Conservation (phyloP, 2,113 vertebrate genomes). For the Corvus moneduloides region DNA sequence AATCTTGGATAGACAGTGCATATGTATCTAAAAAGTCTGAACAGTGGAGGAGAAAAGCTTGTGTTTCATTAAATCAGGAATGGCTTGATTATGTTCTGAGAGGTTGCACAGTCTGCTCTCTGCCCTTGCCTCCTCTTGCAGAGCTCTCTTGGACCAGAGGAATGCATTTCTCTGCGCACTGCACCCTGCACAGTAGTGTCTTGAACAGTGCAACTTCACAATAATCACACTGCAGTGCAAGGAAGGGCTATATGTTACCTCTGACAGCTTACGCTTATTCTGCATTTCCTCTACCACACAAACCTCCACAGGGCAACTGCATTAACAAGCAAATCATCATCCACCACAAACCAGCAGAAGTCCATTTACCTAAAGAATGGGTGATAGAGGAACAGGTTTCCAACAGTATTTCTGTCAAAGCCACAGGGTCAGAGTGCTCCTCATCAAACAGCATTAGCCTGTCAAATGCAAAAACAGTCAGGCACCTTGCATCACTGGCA, state of each 20-base stretch:
- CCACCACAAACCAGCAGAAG: not conserved
- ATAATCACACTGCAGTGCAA: not conserved
- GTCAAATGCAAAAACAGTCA: constrained; percentile 26
- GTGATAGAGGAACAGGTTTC: constrained; percentile 89
- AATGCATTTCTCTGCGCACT: not conserved
- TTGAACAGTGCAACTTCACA: not conserved
- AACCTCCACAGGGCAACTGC: not conserved
- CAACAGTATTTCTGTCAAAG: constrained; percentile 85
- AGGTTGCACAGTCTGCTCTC: not conserved
- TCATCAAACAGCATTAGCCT: constrained; percentile 90
- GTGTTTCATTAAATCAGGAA: not conserved
- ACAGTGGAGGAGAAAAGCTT: not conserved
- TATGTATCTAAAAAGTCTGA: not conserved
- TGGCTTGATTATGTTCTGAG: not conserved
- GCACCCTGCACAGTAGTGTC: not conserved
- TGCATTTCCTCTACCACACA: not conserved
- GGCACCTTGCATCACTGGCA: not conserved
- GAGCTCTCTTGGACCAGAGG: not conserved
- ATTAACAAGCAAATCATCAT: not conserved
- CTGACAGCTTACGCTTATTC: not conserved
- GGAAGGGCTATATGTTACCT: not conserved
- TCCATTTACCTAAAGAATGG: constrained; percentile 85
- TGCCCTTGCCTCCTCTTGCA: not conserved
- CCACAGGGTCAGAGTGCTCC: constrained; percentile 76
- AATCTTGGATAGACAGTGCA: not conserved